Evolutionary conservation across 2,797 vertebrate genomes (phyloP).

Genomic region (Microctenopoma steveboyesi): DNA sequence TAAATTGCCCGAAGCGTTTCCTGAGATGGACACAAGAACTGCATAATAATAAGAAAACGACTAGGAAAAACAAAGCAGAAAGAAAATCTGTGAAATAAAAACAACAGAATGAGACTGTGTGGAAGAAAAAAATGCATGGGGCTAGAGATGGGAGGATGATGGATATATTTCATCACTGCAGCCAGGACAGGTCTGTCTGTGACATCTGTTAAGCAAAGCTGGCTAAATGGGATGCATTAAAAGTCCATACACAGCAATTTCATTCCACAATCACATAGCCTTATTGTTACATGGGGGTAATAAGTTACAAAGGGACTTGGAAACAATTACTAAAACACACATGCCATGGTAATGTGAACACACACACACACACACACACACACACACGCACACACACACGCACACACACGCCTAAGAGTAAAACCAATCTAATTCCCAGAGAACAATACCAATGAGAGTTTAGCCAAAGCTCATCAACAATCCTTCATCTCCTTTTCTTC

Average conservation of each 20-base stretch:
- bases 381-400: constrained; percentile 45
- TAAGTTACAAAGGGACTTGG: constrained; percentile 76
- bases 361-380: constrained; percentile 49
- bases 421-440: constrained; percentile 69
- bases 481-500: constrained; percentile 32
- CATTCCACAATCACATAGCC: constrained; percentile 74
- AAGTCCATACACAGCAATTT: constrained; percentile 80
- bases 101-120: constrained; percentile 52
- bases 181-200: constrained; percentile 78
- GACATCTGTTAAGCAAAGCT: constrained; percentile 80
- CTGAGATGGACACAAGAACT: constrained; percentile 57
- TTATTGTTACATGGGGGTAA: constrained; percentile 78
- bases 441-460: constrained; percentile 53
- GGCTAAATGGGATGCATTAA: constrained; percentile 82
- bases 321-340: constrained; percentile 82
- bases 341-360: constrained; percentile 62
- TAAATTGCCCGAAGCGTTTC: constrained; percentile 41
- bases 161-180: constrained; percentile 83
- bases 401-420: constrained; percentile 50
- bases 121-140: constrained; percentile 44
- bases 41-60: constrained; percentile 44
- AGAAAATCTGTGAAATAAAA: constrained; percentile 44
- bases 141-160: constrained; percentile 79
- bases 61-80: constrained; percentile 32
- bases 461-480: constrained; percentile 64